Conservation (phyloP, 2,113 vertebrate genomes). For the Ophthalmolycus amberensis region DNA sequence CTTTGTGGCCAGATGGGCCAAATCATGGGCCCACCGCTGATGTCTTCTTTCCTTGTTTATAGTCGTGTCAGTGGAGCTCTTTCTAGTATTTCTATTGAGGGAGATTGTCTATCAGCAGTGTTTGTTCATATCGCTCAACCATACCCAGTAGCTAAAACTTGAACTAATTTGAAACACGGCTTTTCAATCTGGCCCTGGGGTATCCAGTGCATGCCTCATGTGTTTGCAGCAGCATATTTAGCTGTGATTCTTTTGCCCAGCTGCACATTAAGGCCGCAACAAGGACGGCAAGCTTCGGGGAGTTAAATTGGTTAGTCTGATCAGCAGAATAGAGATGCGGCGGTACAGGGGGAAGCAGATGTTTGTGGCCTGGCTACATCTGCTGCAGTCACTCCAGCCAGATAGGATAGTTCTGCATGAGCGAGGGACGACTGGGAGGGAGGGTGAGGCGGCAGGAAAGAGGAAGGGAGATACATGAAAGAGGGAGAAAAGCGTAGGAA, state of each 20-base stretch:
- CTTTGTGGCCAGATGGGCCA: constrained; percentile 3
- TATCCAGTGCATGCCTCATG: constrained; percentile 28
- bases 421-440: not conserved
- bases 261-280: constrained; percentile 73
- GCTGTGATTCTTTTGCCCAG: constrained; percentile 69
- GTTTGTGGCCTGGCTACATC: constrained; percentile 77
- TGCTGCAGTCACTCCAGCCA: constrained; percentile 72
- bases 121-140: not conserved
- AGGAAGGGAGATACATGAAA: constrained; percentile 10
- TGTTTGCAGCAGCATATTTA: constrained; percentile 63
- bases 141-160: constrained; percentile 15
- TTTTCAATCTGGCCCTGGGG: constrained; percentile 36
- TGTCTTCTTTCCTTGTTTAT: not conserved
- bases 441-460: constrained; percentile 12
- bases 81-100: not conserved
- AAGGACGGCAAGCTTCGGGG: constrained; percentile 72
- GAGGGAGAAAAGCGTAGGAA: not conserved
- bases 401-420: constrained; percentile 56
- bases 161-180: constrained; percentile 22
- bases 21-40: not conserved
- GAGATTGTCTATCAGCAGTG: not conserved
- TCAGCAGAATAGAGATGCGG: constrained; percentile 73
- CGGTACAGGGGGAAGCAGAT: constrained; percentile 78
- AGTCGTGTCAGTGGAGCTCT: not conserved
- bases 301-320: constrained; percentile 74